Base-by-base conservation (phyloP, 2,888 invertebrate species). In the Andrena chrysosceles region DNA sequence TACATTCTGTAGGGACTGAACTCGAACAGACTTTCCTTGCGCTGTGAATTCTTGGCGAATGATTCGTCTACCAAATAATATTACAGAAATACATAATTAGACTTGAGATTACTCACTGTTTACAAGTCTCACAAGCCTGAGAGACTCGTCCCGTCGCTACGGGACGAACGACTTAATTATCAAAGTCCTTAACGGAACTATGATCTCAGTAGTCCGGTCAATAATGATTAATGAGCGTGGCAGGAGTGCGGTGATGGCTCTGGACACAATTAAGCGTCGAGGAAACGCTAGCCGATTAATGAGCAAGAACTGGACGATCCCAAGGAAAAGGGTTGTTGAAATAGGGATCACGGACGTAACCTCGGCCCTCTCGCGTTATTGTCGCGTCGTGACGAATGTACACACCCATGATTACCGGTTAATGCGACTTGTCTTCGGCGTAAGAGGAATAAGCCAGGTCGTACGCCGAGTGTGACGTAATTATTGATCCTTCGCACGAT, bases 401-500 rank as follows among this genome's bases (percentile, higher is more conserved):
- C 85, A 86, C 85, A 75, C 86, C 83, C 77, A 85, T 72, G 77
- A 59, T 69, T 20, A 29, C 42, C 70, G 56, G 70, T 72, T 76
- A 76, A 75, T 63, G 64, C 62, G 76, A 71, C 79, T 62, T 77
- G 60, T 59, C 71, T 69, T 77, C 77, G 60, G 23, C 10, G 63
- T 23, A 67, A 73, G 52, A 48, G 70, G 60, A 74, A 86, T 66
- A 63, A 70, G 77, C 68, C 16, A 42, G 60, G 59, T 71, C 82
- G 77, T 42, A 80, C 69, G 67, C 66, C 16, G 35, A 10, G 68
- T 56, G 70, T 85, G 82, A 85, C 75, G 77, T 85, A 82, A 85
- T 75, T 73, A 54, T 54, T 73, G 85, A 87, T 85, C 87, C 73
- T 85, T 79, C 59, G 59, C 52, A 8, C 70, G 82, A 87, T 85